Base-by-base conservation (phyloP, 2,113 vertebrate species). In the Psilopsiagon aurifrons region DNA sequence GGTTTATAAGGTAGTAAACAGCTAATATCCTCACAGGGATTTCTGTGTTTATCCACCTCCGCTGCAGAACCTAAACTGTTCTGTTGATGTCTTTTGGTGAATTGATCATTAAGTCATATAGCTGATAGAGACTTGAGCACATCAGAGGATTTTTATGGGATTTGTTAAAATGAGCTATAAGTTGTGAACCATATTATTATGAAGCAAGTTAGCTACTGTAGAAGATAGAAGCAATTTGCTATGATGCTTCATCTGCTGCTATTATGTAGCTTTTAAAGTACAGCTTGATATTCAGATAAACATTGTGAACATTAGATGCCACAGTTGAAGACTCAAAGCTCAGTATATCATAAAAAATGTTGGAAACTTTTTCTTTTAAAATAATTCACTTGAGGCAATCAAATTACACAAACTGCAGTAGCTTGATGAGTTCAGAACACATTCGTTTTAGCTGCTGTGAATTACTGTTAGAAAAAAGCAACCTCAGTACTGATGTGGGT, bases 21-120 rank as follows among this genome's bases (percentile, higher is more conserved):
- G 60, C 66, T 63, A 82, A 67, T 83, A 83, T 59, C 23, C 51
- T 91, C 69, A 29, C n/a, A 80, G 80, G 51, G 49, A 20, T 57
- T 87, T 84, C 64, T 85, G 10, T 10, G 35, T 87, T 94, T 95
- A 75, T 80, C 69, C 59, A 52, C 88, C 68, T 95, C 84, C 52
- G 29, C 62, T 86, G 54, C 79, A 90, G 67, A 29, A 17, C 92
- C 96, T 57, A 86, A 77, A 71, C 41, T 78, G 29, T 81, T 90
- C 66, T 41, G 54, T 83, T 90, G 91, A 90, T 88, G 81, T 71
- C 85, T 92, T 75, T 73, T 67, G 60, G 71, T 91, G 81, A 90
- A 77, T 44, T 93, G 76, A 79, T 97, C 86, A 88, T 96, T 96
- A 94, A 97, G 82, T 96, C 94, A 74, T 86, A 33, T 88, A 94